These are phyloP conservation scores for Polyergus mexicanus DNA, from an alignment of 1,140 invertebrate genomes.

Conservation along the genomic window DNA sequence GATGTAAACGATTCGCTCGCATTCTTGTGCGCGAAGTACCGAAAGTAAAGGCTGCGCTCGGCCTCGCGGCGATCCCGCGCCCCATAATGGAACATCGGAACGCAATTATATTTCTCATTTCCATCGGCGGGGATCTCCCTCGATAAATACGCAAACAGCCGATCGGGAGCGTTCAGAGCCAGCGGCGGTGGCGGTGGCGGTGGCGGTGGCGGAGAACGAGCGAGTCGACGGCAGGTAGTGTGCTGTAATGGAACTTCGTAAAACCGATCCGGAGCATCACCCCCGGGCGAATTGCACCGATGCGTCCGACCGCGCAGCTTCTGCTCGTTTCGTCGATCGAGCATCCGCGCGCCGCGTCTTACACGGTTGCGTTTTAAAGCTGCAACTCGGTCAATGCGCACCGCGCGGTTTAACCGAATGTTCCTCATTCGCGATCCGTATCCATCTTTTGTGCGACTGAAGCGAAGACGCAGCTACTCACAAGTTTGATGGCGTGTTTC, in stretches of 20 bases:
- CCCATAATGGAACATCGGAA: constrained; percentile 58
- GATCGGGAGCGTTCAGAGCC: constrained; percentile 55
- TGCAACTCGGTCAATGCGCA: constrained; percentile 41
- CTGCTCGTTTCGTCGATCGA: constrained; percentile 25
- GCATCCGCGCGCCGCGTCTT: constrained; percentile 34
- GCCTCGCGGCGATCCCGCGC: constrained; percentile 51
- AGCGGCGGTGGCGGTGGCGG: constrained; percentile 19
- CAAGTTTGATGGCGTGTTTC: neutral
- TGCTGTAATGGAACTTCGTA: constrained; percentile 59
- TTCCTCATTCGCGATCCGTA: neutral
- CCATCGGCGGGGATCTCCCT: constrained; percentile 53
- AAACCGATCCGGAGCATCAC: constrained; percentile 57
- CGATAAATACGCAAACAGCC: constrained; percentile 63
- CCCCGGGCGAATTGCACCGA: constrained; percentile 49
- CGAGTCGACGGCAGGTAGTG: constrained; percentile 59
- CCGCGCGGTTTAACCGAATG: constrained; percentile 42
- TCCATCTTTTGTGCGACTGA: neutral
- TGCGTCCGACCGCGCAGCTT: constrained; percentile 53
- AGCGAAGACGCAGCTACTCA: neutral
- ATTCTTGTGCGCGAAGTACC: constrained; percentile 13
- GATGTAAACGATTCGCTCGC: neutral
- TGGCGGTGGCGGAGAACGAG: constrained; percentile 25
- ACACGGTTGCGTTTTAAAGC: constrained; percentile 53
- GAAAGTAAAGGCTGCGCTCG: constrained; percentile 21
- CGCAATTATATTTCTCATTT: constrained; percentile 65